Conservation (phyloP, 2,888 invertebrate genomes). For the Ophion slaviceki region DNA sequence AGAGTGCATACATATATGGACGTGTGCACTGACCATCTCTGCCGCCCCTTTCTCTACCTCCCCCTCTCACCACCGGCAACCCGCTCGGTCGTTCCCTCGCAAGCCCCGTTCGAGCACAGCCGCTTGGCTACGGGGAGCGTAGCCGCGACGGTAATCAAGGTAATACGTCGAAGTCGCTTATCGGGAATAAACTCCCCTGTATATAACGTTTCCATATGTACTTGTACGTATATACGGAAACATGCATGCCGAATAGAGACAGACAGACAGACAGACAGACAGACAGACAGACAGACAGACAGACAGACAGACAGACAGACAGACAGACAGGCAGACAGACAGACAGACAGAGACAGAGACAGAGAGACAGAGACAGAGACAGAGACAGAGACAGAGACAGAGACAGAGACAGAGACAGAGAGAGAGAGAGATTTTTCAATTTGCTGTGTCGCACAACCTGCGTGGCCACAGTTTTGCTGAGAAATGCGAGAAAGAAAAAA, state of each 20-base stretch:
- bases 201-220: conserved; percentile 15
- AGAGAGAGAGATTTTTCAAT: neutral
- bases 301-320: neutral
- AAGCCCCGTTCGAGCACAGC: conserved; percentile 72
- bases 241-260: neutral
- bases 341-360: neutral
- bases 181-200: conserved; percentile 69
- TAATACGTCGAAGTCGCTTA: conserved; percentile 76
- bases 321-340: too few species aligned
- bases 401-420: conserved; percentile 1
- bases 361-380: too few species aligned
- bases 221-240: neutral
- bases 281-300: neutral
- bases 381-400: neutral
- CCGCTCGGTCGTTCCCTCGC: neutral
- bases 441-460: neutral
- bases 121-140: conserved; percentile 68
- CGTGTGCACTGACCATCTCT: conserved; percentile 44
- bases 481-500: conserved; percentile 39
- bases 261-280: too few species aligned
- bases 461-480: conserved; percentile 32
- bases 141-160: conserved; percentile 74
- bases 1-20: conserved; percentile 31
- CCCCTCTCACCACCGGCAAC: neutral
- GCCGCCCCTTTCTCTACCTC: neutral